These are phyloP conservation scores for Irena cyanogastra DNA, from an alignment of 2,113 vertebrate species.

Conservation along the genomic window DNA sequence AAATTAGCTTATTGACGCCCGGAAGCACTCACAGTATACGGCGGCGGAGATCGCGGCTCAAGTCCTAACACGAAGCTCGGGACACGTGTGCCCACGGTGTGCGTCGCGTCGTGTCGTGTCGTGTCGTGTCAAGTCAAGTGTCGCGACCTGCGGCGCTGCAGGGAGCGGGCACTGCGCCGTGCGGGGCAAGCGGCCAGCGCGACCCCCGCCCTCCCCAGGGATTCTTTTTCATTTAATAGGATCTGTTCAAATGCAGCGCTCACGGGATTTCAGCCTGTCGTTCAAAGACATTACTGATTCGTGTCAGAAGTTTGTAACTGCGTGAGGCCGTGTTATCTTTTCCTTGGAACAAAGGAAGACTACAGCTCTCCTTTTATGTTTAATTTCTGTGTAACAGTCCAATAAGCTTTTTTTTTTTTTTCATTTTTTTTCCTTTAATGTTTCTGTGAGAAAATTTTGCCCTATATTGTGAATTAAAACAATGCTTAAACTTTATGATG, in stretches of 20 bases:
- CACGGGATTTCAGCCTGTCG: accelerated
- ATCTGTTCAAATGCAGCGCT: accelerated
- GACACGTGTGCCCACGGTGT: background rate
- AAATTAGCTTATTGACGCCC: background rate
- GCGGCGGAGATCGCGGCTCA: slow-evolving; percentile 31
- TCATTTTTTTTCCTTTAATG: background rate
- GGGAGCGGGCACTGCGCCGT: background rate
- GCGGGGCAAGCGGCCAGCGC: background rate
- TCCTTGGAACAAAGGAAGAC: background rate
- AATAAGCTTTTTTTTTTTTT: background rate
- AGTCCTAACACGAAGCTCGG: slow-evolving; percentile 70
- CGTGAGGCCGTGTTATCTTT: background rate
- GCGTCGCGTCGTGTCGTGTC: no score
- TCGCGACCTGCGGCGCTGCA: background rate
- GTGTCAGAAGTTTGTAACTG: accelerated
- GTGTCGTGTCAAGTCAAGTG: slow-evolving; percentile 1
- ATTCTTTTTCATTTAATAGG: background rate
- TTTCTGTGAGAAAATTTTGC: background rate
- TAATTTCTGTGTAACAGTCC: background rate
- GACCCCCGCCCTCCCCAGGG: accelerated
- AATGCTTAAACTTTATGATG: background rate
- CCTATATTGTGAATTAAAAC: background rate
- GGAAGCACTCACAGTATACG: background rate
- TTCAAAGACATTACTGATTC: accelerated
- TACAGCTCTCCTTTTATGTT: background rate